Conservation (phyloP, 2,888 invertebrate species). For the Chouioia cunea region DNA sequence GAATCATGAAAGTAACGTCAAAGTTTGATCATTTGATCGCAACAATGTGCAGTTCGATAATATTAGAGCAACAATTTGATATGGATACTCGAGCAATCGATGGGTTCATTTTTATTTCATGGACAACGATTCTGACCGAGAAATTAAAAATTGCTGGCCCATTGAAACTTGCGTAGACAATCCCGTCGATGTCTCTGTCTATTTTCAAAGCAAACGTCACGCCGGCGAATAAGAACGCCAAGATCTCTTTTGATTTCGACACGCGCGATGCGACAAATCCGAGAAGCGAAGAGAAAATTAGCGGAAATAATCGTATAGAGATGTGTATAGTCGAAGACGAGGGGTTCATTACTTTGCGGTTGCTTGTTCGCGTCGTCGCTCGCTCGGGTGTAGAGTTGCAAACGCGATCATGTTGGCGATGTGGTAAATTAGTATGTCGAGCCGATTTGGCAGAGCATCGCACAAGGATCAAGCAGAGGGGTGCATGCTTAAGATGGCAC, state of each 20-base stretch:
- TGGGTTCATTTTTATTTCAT: too few relatives aligned
- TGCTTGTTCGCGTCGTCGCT: not conserved
- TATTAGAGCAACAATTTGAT: too few relatives aligned
- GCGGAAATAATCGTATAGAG: constrained; percentile 14
- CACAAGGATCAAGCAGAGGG: constrained; percentile 22
- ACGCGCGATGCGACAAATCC: too few relatives aligned
- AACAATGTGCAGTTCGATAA: too few relatives aligned
- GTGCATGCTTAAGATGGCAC: constrained; percentile 1
- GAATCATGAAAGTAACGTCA: too few relatives aligned
- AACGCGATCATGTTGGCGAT: constrained; percentile 32
- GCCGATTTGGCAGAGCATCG: constrained; percentile 28
- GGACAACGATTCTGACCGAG: too few relatives aligned
- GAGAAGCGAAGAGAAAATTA: not conserved
- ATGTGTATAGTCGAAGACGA: not conserved
- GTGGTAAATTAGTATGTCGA: constrained; percentile 31
- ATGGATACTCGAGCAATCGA: too few relatives aligned
- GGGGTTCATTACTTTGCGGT: constrained; percentile 15
- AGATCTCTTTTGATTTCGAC: not conserved
- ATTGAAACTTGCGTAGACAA: too few relatives aligned
- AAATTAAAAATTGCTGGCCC: too few relatives aligned
- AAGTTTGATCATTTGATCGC: too few relatives aligned
- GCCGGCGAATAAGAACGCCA: not conserved
- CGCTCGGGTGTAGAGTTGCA: constrained; percentile 19
- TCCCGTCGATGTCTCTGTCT: too few relatives aligned
- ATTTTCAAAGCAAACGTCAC: too few relatives aligned